phyloP scores from a whole-genome alignment of 1,140 invertebrate species.

The Atta texana region DNA sequence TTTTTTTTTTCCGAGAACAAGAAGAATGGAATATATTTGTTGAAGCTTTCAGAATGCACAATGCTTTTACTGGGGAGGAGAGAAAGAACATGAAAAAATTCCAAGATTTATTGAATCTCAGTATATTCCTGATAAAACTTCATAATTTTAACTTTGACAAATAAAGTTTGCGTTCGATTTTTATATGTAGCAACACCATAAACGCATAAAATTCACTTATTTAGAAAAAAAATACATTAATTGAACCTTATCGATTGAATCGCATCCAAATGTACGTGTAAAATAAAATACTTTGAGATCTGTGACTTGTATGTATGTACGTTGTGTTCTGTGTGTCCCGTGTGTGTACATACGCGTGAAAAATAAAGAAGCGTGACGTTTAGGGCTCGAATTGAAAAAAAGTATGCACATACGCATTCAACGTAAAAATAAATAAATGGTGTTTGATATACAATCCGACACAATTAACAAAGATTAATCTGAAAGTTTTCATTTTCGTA shows the following conservation, averaged over 20 bases:
- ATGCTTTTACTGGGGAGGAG: not conserved
- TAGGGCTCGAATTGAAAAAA: conserved; percentile 42
- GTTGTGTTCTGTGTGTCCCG: not conserved
- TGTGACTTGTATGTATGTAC: not conserved
- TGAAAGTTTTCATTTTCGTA: conserved; percentile 11
- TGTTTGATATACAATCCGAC: conserved; percentile 29
- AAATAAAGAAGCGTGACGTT: conserved; percentile 20
- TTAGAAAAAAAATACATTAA: conserved; percentile 14
- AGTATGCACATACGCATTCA: not conserved
- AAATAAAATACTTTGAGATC: conserved; percentile 14
- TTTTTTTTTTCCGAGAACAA: conserved; percentile 5
- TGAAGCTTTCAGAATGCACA: conserved; percentile 5
- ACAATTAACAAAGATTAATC: conserved; percentile 30
- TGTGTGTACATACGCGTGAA: conserved; percentile 22
- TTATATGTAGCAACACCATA: not conserved
- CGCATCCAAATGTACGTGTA: not conserved
- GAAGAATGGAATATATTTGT: conserved; percentile 36
- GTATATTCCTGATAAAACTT: not conserved
- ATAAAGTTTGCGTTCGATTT: not conserved
- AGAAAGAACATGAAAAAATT: conserved; percentile 10
- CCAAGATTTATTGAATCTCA: not conserved
- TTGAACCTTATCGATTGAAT: not conserved
- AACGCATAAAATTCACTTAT: not conserved
- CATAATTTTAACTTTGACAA: not conserved
- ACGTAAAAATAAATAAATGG: conserved; percentile 44